Base-by-base conservation (phyloP, 1,140 invertebrate species). In the Oncopeltus fasciatus region DNA sequence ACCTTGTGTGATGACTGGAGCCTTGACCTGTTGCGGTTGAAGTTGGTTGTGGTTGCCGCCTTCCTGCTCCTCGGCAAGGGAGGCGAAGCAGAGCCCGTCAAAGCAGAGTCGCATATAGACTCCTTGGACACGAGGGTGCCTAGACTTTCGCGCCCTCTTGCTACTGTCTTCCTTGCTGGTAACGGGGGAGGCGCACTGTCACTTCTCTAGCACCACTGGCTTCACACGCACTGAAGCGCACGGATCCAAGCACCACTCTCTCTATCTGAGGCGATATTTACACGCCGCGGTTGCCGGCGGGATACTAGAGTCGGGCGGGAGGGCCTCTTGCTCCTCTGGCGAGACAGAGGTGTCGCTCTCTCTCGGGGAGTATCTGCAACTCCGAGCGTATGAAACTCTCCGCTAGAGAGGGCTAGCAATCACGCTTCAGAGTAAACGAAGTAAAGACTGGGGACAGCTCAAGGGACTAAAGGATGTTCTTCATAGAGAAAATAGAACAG, bases 61-160 rank as follows among this genome's bases (percentile, higher is more conserved):
- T 71, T 86, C 84, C 80, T 80, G 83, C 81, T 82, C 81, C 78
- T 81, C 79, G 73, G 81, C 81, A 76, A 69, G 66, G 78, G 85
- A 87, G 80, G 85, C 85, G 83, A 88, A 89, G 83, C 87, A 89
- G 77, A 89, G 78, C 77, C 78, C 80, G 75, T 88, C 85, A 77
- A 88, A 88, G 76, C 87, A 89, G 78, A 89, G 84, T 80, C 86
- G 86, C 87, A 89, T 88, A 43, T 59, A 56, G 4, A 57, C 27
- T 43, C 51, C 18, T 20, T 14, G 33, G 12, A 49, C 56, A 57
- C 56, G 26, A n/a, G 56, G 27, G 27, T 5, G 47, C 5, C 47
- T 8, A 5, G n/a, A 9, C 4, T 20, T 18, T n/a, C 21, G 2
- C 14, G 16, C 14, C 51, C 14, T 53, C 20, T 43, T 38, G 9